Percentiles rank a stretch among this genome's conserved stretches.
These are phyloP conservation scores for Stenodera caucasica DNA, from an alignment of 2,888 invertebrate genomes.

Conservation along the genomic window DNA sequence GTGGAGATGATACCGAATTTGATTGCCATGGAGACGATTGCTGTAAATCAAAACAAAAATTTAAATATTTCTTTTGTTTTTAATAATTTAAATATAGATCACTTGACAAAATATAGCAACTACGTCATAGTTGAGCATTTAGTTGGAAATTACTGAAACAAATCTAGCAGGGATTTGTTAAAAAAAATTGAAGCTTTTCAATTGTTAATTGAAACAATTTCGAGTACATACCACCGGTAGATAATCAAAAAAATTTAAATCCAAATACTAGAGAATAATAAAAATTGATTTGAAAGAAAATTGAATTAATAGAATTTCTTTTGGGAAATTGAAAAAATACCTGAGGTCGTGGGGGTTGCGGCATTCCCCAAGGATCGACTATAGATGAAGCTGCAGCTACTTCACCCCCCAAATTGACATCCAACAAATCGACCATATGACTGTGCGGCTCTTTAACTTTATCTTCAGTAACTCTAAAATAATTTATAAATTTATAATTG, in stretches of 20 bases:
- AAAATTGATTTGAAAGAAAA: slow-evolving; percentile 8
- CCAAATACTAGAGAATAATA: slow-evolving; percentile 39
- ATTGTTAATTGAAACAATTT: neutral
- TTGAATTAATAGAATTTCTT: neutral
- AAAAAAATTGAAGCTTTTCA: too few species aligned
- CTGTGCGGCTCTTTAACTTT: slow-evolving; percentile 56
- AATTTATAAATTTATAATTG: slow-evolving; percentile 8
- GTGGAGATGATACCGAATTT: slow-evolving; percentile 51
- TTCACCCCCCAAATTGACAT: slow-evolving; percentile 73
- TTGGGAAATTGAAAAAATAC: slow-evolving; percentile 47
- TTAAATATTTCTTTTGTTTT: too few species aligned
- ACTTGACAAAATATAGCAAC: too few species aligned
- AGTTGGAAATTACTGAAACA: too few species aligned
- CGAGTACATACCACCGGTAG: slow-evolving; percentile 37
- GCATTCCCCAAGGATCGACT: slow-evolving; percentile 77
- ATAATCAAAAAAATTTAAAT: slow-evolving; percentile 41
- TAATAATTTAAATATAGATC: too few species aligned
- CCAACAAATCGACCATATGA: slow-evolving; percentile 81
- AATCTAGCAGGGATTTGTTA: too few species aligned
- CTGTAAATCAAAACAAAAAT: slow-evolving; percentile 3
- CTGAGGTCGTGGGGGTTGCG: slow-evolving; percentile 62
- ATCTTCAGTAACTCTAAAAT: slow-evolving; percentile 43
- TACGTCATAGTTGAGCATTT: too few species aligned
- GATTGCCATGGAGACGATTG: slow-evolving; percentile 68
- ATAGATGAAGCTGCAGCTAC: slow-evolving; percentile 48